Evolutionary conservation across 1,140 invertebrate genomes (phyloP), one percentile per base, ranked within the genome.

Genomic region (Drosophila pandora): DNA sequence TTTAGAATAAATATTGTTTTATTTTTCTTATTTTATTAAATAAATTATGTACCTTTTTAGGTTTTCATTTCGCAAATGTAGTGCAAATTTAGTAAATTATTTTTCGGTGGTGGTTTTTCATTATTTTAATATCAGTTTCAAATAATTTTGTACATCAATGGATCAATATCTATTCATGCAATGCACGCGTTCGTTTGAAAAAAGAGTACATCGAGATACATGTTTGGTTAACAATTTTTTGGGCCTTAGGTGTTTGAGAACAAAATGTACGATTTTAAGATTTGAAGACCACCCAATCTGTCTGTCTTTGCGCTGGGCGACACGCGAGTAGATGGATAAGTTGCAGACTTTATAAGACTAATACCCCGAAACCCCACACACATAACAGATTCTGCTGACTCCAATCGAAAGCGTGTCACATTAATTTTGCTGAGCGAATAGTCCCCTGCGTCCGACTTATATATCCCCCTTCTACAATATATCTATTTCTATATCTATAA

Each of bases 341-440:
- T 49, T 39, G 58, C 70, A 70, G 67, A 69, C 63, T 57, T 47
- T 47, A 22, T 22, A 43, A 43, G n/a, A 43, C 43, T 47, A 47
- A 47, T 47, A 43, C 13, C 43, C 41, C 21, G 2, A 57, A 69
- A 65, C 56, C 45, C 54, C 54, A 58, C 55, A 45, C 23, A 53
- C 49, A n/a, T n/a, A 65, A 61, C 56, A 43, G 39, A 60, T 48
- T 48, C 77, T 87, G 78, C 69, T 53, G 58, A 47, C 23, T 72
- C 47, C 90, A 87, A 74, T 74, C 72, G 82, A 90, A 91, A 91
- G 70, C 77, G 84, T 91, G 90, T 91, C 90, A 91, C 90, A 91
- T 91, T 76, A 91, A 90, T 91, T 91, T 91, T 91, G 90, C 80
- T 91, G 90, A 91, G 89, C 83, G 88, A 90, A 87, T 74, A 90